Conservation (phyloP, 2,113 vertebrate species). For the Lophius piscatorius region DNA sequence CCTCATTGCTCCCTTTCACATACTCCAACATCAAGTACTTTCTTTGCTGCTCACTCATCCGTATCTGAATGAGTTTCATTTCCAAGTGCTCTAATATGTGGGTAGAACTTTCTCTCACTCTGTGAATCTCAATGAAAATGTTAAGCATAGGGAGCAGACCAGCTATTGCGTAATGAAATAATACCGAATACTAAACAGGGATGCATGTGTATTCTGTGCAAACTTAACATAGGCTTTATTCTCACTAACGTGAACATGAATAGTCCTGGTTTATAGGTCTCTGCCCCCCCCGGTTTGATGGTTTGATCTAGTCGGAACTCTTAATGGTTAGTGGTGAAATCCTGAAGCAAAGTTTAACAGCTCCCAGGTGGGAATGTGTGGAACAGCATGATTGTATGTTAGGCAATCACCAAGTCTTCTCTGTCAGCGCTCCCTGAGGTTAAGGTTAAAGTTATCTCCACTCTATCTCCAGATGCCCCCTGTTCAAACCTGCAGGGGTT, state of each 20-base stretch:
- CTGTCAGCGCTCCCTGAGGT: background rate
- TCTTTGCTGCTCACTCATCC: slow-evolving; percentile 16
- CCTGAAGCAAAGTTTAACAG: slow-evolving; percentile 53
- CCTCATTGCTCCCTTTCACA: slow-evolving; percentile 40
- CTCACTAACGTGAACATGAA: slow-evolving; percentile 43
- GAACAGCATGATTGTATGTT: slow-evolving; percentile 24
- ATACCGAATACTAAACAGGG: slow-evolving; percentile 19
- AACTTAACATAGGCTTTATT: slow-evolving; percentile 37
- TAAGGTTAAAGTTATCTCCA: slow-evolving; percentile 29
- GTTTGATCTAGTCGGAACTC: slow-evolving; percentile 21
- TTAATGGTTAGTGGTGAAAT: slow-evolving; percentile 41
- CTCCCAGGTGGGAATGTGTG: slow-evolving; percentile 56
- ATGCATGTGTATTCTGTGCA: slow-evolving; percentile 5
- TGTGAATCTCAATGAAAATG: slow-evolving; percentile 2
- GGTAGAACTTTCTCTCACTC: slow-evolving; percentile 6
- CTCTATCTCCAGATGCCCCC: slow-evolving; percentile 84
- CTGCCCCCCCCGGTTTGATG: slow-evolving; percentile 1
- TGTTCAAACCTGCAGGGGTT: slow-evolving; percentile 95
- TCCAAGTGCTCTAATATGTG: slow-evolving; percentile 27
- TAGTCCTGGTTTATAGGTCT: slow-evolving; percentile 8
- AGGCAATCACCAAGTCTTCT: slow-evolving; percentile 7
- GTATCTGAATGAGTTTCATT: slow-evolving; percentile 40
- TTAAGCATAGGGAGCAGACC: slow-evolving; percentile 8
- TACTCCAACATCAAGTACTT: slow-evolving; percentile 32
- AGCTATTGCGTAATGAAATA: slow-evolving; percentile 12